Base-by-base conservation (phyloP, 2,888 invertebrate species). In the Oscheius sp. region DNA sequence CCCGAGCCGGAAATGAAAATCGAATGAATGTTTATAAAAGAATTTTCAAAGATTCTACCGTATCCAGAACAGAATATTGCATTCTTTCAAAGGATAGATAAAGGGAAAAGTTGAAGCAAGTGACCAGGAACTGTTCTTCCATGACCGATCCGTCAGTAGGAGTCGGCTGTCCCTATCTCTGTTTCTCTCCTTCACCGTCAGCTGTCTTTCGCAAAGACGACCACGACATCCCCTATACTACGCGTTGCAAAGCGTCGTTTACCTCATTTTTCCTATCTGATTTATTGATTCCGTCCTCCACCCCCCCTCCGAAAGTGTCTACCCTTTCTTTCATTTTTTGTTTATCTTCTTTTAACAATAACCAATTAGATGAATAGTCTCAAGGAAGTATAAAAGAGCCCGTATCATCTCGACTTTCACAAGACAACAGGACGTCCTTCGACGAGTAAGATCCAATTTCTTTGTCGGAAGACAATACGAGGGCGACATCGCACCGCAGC, bases 201-300 rank as follows among this genome's bases (percentile, higher is more conserved):
- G 62, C 47, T 49, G 49, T 45, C 62, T 30, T 30, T 62, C 49
- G 62, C 30, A 59, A 36, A 59, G 44, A 62, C 62, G 49, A 49
- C 62, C 49, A 62, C 62, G 62, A 62, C 62, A 62, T 62, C 62
- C 62, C 47, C 47, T 62, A 62, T 49, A 62, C 62, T 62, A 62
- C 62, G 62, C 62, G n/a, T 8, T 45, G 47, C 45, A n/a, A 26
- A n/a, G 4, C 59, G 41, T 28, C 41, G 2, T 54, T 36, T 36
- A 24, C 41, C 57, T 57, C 41, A 57, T 57, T 57, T 38, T 41
- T 22, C 24, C 22, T 20, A 32, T 20, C 54, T 54, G 54, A 54
- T 54, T 54, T 54, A 54, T 54, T 54, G 54, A 54, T 54, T 32
- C 22, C n/a, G 17, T 2, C 54, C 33, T 33, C 36, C 36, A 14